Conservation (phyloP, 2,113 vertebrate species). For the Murina feae region DNA sequence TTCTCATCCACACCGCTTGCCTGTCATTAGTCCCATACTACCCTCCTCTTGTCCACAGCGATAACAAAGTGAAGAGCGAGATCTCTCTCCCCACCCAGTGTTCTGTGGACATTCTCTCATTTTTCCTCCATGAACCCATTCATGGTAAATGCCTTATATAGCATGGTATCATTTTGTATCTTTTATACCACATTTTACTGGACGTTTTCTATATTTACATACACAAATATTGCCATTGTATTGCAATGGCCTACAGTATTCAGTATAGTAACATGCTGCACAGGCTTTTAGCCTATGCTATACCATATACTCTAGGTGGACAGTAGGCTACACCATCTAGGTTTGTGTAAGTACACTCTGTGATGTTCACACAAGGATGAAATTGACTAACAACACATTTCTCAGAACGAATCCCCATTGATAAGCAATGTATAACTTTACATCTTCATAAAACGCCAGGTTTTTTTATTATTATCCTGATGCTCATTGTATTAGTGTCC, state of each 20-base stretch:
- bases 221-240: not conserved
- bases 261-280: not conserved
- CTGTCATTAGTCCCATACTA: no score
- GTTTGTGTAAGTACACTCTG: not conserved
- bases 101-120: not conserved
- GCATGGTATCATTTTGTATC: not conserved
- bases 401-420: not conserved
- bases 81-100: rapidly evolving
- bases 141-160: not conserved
- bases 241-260: not conserved
- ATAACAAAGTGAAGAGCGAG: not conserved
- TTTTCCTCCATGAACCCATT: not conserved
- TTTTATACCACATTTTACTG: not conserved
- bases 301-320: not conserved
- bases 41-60: not conserved
- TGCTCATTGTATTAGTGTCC: not conserved
- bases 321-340: not conserved
- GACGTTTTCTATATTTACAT: not conserved
- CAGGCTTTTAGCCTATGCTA: not conserved
- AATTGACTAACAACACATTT: not conserved
- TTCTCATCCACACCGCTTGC: not conserved
- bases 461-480: not conserved
- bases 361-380: not conserved
- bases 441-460: not conserved
- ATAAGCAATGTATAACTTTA: not conserved